Conservation (phyloP, 2,797 vertebrate species). For the Discoglossus pictus region DNA sequence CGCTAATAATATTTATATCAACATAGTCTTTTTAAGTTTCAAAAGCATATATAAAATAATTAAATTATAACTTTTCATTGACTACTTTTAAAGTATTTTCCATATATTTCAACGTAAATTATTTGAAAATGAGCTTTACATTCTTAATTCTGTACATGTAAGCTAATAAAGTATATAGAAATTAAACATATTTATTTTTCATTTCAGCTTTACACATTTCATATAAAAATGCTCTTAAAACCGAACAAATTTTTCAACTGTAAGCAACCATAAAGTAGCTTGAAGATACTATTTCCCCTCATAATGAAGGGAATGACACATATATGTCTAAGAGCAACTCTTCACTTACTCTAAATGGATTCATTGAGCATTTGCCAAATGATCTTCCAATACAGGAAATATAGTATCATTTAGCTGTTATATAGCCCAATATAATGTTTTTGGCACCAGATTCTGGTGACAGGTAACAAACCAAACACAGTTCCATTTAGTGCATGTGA, state of each 20-base stretch:
- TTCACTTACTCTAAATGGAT: constrained; percentile 9
- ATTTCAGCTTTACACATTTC: neutral
- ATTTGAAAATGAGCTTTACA: too few relatives aligned
- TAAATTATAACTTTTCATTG: constrained; percentile 39
- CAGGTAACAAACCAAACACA: constrained; percentile 7
- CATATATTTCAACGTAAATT: constrained; percentile 5
- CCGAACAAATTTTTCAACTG: constrained; percentile 29
- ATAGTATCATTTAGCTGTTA: neutral
- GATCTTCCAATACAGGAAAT: too few relatives aligned
- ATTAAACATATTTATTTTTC: constrained; percentile 20
- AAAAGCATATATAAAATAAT: too few relatives aligned
- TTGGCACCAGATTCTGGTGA: constrained; percentile 40
- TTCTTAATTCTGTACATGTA: neutral
- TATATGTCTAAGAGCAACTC: neutral
- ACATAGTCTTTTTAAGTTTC: too few relatives aligned
- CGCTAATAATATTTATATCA: too few relatives aligned
- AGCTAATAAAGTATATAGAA: neutral
- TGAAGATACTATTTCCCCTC: constrained; percentile 1
- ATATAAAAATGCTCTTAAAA: constrained; percentile 40
- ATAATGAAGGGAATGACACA: too few relatives aligned
- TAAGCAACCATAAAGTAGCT: neutral
- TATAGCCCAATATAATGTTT: neutral
- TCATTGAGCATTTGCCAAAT: neutral
- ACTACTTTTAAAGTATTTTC: constrained; percentile 17
- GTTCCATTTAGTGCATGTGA: constrained; percentile 15